Evolutionary conservation across 1,140 invertebrate genomes (phyloP).

Genomic region (Leptoteleia sp.): DNA sequence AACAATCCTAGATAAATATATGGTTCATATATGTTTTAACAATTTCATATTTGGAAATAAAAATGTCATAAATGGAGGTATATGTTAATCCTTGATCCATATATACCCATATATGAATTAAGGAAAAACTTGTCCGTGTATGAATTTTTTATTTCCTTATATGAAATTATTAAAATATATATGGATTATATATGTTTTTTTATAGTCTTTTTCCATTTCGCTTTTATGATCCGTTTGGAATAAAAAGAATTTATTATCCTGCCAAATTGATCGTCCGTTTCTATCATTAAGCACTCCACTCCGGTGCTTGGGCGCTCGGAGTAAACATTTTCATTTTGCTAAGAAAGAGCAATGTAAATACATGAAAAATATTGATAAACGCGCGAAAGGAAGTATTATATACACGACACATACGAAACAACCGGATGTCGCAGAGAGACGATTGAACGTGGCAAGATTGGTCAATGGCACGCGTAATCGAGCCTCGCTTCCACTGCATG

Average conservation of each 20-base stretch:
- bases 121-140: too few relatives aligned
- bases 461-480: constrained; percentile 75
- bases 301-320: background rate
- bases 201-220: too few relatives aligned
- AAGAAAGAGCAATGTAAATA: constrained; percentile 23
- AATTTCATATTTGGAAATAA: too few relatives aligned
- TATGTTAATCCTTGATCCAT: too few relatives aligned
- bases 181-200: too few relatives aligned
- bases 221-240: background rate
- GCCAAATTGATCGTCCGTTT: constrained; percentile 1
- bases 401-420: constrained; percentile 55
- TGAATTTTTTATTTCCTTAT: too few relatives aligned
- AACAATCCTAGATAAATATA: too few relatives aligned
- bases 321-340: background rate
- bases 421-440: constrained; percentile 70
- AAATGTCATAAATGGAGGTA: too few relatives aligned
- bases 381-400: constrained; percentile 61
- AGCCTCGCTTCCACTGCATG: constrained; percentile 61
- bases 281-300: background rate
- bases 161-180: too few relatives aligned
- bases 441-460: constrained; percentile 68
- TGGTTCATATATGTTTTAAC: too few relatives aligned
- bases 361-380: constrained; percentile 55
- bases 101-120: too few relatives aligned
- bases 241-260: constrained; percentile 1